These are phyloP conservation scores for Temnothorax ravouxi DNA, from an alignment of 2,888 invertebrate species.

Conservation along the genomic window DNA sequence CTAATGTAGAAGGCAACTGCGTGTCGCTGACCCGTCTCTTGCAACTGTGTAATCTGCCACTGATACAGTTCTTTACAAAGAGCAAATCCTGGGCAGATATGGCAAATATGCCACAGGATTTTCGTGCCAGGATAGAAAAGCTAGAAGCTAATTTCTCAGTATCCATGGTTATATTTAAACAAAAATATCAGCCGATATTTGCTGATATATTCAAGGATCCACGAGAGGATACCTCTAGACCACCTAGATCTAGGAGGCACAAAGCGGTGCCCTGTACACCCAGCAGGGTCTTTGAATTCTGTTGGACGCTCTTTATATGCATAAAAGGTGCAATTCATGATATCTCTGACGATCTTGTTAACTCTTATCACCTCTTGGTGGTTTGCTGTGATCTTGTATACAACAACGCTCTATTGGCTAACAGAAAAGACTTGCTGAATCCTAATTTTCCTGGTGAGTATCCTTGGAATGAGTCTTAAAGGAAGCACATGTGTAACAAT, in stretches of 20 bases:
- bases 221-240: constrained; percentile 88
- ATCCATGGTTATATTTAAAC: constrained; percentile 97
- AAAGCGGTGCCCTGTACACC: constrained; percentile 93
- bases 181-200: constrained; percentile 96
- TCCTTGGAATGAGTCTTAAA: background rate
- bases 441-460: constrained; percentile 91
- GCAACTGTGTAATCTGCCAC: constrained; percentile 95
- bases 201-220: constrained; percentile 94
- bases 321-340: constrained; percentile 95
- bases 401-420: constrained; percentile 93
- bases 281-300: constrained; percentile 95
- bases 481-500: background rate
- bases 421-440: constrained; percentile 95
- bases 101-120: constrained; percentile 94
- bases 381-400: constrained; percentile 97
- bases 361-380: constrained; percentile 96
- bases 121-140: constrained; percentile 93
- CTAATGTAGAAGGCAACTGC: constrained; percentile 94
- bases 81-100: constrained; percentile 98
- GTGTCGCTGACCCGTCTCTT: constrained; percentile 96
- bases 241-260: constrained; percentile 88
- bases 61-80: constrained; percentile 97
- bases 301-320: constrained; percentile 97
- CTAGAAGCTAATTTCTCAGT: constrained; percentile 97
- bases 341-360: constrained; percentile 96